Percentiles rank a stretch among this genome's conserved stretches.
Evolutionary conservation across 2,113 vertebrate species (phyloP).

Genomic region (Rattus rattus): DNA sequence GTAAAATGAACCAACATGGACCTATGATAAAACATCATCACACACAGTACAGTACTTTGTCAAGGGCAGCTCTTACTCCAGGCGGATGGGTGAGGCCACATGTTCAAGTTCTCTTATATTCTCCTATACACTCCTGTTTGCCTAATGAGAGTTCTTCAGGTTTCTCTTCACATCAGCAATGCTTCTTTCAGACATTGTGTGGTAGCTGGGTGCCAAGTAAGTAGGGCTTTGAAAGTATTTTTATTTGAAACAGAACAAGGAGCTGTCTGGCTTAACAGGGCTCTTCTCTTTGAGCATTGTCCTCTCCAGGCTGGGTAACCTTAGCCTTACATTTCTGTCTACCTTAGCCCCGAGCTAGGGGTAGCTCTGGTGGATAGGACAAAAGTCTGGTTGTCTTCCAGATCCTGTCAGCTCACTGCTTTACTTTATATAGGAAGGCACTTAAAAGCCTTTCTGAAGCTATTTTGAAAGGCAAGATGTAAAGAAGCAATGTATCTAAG

Average conservation of each 20-base stretch:
- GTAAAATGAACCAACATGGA: not conserved
- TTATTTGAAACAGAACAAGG: conserved; percentile 41
- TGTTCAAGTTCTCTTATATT: no score
- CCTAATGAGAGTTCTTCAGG: not conserved
- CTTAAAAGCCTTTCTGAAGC: not conserved
- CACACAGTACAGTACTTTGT: not conserved
- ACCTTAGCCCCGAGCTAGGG: not conserved
- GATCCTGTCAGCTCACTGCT: not conserved
- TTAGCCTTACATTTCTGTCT: not conserved
- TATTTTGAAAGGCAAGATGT: not conserved
- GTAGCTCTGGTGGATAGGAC: not conserved
- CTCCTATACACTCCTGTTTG: not conserved
- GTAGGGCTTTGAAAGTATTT: conserved; percentile 23
- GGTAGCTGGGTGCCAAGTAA: conserved; percentile 8
- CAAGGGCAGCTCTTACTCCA: not conserved
- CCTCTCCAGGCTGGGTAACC: not conserved
- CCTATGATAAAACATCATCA: not conserved
- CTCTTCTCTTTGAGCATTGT: not conserved
- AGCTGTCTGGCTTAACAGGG: not conserved
- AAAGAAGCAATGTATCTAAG: conserved; percentile 35
- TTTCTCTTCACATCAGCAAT: not conserved
- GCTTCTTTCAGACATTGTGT: conserved; percentile 15
- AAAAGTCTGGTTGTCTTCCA: not conserved
- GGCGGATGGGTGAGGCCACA: not conserved
- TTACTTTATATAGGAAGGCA: not conserved